Percentiles rank a stretch among this genome's conserved stretches.
These are phyloP conservation scores for Alosa alosa DNA, from an alignment of 2,113 vertebrate genomes.

Conservation along the genomic window DNA sequence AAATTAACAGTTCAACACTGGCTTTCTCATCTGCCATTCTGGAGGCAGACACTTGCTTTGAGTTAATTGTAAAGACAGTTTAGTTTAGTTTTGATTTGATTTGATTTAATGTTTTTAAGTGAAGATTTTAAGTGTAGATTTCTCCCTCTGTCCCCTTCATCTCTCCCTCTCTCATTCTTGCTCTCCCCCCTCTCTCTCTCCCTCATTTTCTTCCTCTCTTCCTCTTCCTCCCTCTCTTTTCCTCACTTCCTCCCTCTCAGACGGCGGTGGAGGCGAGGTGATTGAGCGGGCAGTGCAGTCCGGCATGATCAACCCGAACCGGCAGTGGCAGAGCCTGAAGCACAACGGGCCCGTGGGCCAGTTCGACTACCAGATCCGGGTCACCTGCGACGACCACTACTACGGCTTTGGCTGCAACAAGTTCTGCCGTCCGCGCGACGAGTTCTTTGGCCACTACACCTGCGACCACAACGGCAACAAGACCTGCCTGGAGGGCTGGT, in stretches of 20 bases:
- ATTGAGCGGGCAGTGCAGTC: conserved; percentile 87
- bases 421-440: conserved; percentile 86
- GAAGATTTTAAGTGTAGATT: no score
- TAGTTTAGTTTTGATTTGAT: no score
- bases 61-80: background rate
- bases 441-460: conserved; percentile 90
- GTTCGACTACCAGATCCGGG: conserved; percentile 85
- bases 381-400: conserved; percentile 86
- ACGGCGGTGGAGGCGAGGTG: conserved; percentile 71
- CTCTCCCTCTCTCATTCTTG: background rate
- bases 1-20: background rate
- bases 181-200: conserved; percentile 9
- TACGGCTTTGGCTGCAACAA: conserved; percentile 91
- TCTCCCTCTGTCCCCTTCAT: background rate
- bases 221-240: conserved; percentile 8
- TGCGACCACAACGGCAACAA: conserved; percentile 92
- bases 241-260: background rate
- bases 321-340: conserved; percentile 82
- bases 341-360: conserved; percentile 78
- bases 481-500: conserved; percentile 91
- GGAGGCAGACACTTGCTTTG: background rate
- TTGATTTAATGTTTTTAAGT: no score
- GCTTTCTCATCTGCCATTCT: background rate
- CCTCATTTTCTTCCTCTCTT: background rate
- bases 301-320: conserved; percentile 87